These are phyloP conservation scores for Erpornis zantholeuca DNA, from an alignment of 2,113 vertebrate genomes.

Conservation along the genomic window DNA sequence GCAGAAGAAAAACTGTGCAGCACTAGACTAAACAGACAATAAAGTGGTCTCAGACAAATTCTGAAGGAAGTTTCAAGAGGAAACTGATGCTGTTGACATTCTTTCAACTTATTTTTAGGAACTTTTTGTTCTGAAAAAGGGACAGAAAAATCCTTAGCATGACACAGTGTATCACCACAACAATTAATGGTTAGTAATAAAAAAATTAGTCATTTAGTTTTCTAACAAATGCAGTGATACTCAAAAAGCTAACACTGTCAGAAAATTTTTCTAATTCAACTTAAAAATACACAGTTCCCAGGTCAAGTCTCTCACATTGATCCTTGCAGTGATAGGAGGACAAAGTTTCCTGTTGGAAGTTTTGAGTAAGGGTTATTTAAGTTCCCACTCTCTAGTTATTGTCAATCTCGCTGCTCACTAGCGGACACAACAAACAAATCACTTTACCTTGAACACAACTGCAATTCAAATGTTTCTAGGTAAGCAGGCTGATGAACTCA, in stretches of 20 bases:
- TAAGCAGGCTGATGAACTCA: not conserved
- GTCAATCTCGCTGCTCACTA: not conserved
- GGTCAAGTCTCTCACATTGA: not conserved
- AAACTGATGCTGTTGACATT: not conserved
- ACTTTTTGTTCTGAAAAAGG: not conserved
- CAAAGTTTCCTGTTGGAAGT: not conserved
- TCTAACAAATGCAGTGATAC: not conserved
- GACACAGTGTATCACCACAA: not conserved
- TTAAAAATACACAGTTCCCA: not conserved
- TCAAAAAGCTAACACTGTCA: not conserved
- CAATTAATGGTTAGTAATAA: not conserved
- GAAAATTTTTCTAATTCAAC: not conserved
- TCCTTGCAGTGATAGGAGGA: not conserved
- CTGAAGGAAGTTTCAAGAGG: not conserved
- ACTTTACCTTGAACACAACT: not conserved
- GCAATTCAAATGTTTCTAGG: not conserved
- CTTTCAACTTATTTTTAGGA: slow-evolving; percentile 25
- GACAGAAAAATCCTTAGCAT: not conserved
- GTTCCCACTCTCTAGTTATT: not conserved
- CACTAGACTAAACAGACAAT: not conserved
- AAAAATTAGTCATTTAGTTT: not conserved
- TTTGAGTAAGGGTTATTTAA: not conserved
- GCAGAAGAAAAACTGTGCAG: not conserved
- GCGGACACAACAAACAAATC: not conserved
- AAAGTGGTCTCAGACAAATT: not conserved